These are phyloP conservation scores for Campylorhamphus procurvoides DNA, from an alignment of 2,113 vertebrate species.

Conservation along the genomic window DNA sequence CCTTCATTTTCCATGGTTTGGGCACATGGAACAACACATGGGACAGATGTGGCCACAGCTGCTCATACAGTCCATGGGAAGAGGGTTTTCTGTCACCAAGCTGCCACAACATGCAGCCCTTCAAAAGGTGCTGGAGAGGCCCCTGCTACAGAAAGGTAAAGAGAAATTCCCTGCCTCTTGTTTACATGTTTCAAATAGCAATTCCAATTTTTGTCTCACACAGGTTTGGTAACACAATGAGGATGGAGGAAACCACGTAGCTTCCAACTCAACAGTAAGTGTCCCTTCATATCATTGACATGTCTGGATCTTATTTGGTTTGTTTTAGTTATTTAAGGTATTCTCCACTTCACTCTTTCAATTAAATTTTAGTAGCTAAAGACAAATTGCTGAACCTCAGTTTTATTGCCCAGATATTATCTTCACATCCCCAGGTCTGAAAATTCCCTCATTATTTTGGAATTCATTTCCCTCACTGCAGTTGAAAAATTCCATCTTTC, in stretches of 20 bases:
- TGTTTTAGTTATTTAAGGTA: not conserved
- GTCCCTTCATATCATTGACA: not conserved
- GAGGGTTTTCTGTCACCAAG: not conserved
- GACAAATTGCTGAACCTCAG: constrained; percentile 20
- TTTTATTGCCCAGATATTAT: constrained; percentile 20
- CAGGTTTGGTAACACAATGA: not conserved
- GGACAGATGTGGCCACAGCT: not conserved
- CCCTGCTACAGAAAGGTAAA: not conserved
- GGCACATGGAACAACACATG: not conserved
- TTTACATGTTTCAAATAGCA: not conserved
- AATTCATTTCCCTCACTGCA: not conserved
- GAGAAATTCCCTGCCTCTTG: not conserved
- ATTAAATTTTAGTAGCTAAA: not conserved
- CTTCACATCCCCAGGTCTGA: not conserved
- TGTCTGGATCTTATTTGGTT: not conserved
- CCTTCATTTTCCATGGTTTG: accelerated
- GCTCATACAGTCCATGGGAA: not conserved
- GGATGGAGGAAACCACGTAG: not conserved
- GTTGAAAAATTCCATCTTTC: not conserved
- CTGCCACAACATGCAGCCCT: not conserved
- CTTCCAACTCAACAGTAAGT: not conserved
- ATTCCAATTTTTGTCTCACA: not conserved
- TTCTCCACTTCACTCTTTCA: not conserved
- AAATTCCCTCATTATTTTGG: not conserved
- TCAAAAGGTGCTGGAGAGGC: not conserved